Conservation (phyloP, 2,888 invertebrate genomes). For the Teleiodes luculella region DNA sequence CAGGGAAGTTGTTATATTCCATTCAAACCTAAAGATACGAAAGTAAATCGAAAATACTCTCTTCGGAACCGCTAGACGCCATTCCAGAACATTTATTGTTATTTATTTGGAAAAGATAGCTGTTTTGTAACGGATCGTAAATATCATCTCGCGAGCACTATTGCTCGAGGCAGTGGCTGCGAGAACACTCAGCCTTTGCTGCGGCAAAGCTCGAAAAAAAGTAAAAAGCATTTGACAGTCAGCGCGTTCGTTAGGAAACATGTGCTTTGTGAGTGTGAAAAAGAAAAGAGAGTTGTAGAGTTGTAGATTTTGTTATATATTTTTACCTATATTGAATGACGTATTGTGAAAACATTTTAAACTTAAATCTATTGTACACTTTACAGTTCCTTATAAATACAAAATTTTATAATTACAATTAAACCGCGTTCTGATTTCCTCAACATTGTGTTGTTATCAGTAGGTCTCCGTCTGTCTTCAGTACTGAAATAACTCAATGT, state of each 20-base stretch:
- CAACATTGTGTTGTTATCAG: too few species aligned
- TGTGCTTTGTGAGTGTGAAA: constrained; percentile 2
- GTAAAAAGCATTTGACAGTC: background rate
- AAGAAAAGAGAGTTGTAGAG: background rate
- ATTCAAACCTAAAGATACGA: too few species aligned
- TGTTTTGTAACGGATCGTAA: background rate
- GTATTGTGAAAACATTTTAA: background rate
- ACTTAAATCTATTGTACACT: too few species aligned
- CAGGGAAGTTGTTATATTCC: too few species aligned
- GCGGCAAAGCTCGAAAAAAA: background rate
- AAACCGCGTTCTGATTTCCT: too few species aligned
- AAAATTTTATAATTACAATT: too few species aligned
- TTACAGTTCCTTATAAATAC: too few species aligned
- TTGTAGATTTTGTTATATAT: too few species aligned
- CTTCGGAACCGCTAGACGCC: background rate
- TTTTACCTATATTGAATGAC: too few species aligned
- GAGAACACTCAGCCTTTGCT: background rate
- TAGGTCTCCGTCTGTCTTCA: too few species aligned
- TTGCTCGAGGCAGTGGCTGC: background rate
- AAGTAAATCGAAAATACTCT: too few species aligned
- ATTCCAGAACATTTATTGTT: background rate
- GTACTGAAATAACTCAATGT: too few species aligned
- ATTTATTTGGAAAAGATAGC: background rate
- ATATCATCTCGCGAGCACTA: background rate
- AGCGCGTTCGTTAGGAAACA: background rate